phyloP scores from a whole-genome alignment of 2,113 vertebrate genomes.

The Sturnus vulgaris region DNA sequence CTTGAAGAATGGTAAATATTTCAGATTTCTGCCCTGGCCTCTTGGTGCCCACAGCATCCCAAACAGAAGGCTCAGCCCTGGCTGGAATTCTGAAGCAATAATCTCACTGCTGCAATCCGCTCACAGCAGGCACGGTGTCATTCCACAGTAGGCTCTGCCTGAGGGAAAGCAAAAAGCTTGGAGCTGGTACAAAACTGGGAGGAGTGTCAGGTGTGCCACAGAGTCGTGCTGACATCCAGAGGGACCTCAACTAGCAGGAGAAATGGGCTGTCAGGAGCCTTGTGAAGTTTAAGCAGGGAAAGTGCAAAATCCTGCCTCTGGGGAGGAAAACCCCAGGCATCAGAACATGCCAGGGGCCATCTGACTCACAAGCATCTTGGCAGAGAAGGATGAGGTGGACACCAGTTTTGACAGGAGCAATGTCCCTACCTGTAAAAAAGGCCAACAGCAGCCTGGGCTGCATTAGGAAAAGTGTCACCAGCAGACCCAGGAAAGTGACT shows the following conservation, averaged over 20 bases:
- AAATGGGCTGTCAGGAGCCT: not conserved
- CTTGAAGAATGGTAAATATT: not conserved
- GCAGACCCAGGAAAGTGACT: not conserved
- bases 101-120: not conserved
- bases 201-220: not conserved
- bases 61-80: not conserved
- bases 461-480: not conserved
- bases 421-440: not conserved
- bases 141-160: fast-evolving
- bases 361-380: not conserved
- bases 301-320: not conserved
- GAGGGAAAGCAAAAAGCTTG: not conserved
- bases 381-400: not conserved
- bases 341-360: fast-evolving
- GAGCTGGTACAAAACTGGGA: not conserved
- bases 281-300: fast-evolving
- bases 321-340: not conserved
- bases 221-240: fast-evolving
- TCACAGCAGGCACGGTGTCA: fast-evolving
- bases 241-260: not conserved
- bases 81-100: not conserved
- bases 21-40: not conserved
- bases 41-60: not conserved
- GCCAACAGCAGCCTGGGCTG: not conserved
- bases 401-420: not conserved